phyloP scores from a whole-genome alignment of 2,888 invertebrate genomes.

The Melolontha melolontha region DNA sequence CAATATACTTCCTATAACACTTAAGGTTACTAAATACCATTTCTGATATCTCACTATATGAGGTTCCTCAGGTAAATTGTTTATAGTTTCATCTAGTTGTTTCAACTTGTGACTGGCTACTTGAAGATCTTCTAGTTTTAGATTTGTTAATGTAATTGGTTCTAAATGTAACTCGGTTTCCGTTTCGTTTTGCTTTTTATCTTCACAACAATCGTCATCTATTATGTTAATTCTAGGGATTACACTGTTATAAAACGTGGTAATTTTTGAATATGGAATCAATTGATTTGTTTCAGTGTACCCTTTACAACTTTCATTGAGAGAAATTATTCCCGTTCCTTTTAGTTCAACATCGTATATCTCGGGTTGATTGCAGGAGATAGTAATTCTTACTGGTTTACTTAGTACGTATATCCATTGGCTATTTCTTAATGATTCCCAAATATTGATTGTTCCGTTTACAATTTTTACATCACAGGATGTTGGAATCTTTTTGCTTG shows the following conservation, averaged over 20 bases:
- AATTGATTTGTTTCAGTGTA: slow-evolving; percentile 16
- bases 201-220: slow-evolving; percentile 15
- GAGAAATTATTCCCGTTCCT: slow-evolving; percentile 8
- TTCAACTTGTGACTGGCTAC: slow-evolving; percentile 11
- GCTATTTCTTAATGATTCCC: neutral
- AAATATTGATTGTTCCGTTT: slow-evolving; percentile 8
- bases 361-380: neutral
- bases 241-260: slow-evolving; percentile 4
- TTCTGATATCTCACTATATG: slow-evolving; percentile 23
- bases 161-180: neutral
- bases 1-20: neutral
- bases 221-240: slow-evolving; percentile 3
- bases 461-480: neutral
- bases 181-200: neutral
- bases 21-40: slow-evolving; percentile 4
- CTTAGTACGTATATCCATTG: slow-evolving; percentile 16
- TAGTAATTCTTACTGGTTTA: neutral
- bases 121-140: slow-evolving; percentile 16
- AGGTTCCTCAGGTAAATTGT: slow-evolving; percentile 4
- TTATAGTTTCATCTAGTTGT: neutral
- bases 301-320: slow-evolving; percentile 7
- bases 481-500: too few species aligned
- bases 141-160: slow-evolving; percentile 12
- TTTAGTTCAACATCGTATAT: slow-evolving; percentile 1
- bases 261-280: slow-evolving; percentile 12